phyloP scores from a whole-genome alignment of 2,888 invertebrate species.

The Crematogaster levior region DNA sequence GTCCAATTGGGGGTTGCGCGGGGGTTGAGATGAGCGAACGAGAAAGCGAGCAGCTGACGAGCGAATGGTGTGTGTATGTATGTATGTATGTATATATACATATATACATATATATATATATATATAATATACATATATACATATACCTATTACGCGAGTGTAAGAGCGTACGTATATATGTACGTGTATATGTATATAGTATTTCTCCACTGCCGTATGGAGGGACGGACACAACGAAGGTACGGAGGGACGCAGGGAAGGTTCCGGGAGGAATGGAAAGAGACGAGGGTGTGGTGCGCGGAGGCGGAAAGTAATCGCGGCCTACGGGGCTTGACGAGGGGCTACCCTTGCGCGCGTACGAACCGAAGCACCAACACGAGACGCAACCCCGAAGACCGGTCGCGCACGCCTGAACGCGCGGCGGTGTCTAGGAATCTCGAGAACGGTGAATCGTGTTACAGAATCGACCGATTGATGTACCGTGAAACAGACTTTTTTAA shows the following conservation, averaged over 20 bases:
- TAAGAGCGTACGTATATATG: constrained; percentile 64
- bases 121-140: background rate
- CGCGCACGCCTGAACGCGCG: constrained; percentile 41
- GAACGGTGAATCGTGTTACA: constrained; percentile 47
- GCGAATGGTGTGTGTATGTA: constrained; percentile 64
- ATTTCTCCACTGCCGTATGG: constrained; percentile 61
- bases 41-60: constrained; percentile 85
- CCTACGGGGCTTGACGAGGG: constrained; percentile 70
- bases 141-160: constrained; percentile 35
- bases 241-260: constrained; percentile 79
- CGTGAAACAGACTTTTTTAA: constrained; percentile 46
- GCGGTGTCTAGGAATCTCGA: constrained; percentile 57
- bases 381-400: constrained; percentile 45
- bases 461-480: constrained; percentile 60
- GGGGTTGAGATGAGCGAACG: constrained; percentile 77
- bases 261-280: constrained; percentile 80
- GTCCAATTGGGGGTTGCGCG: constrained; percentile 63
- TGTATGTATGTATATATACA: background rate
- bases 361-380: constrained; percentile 52
- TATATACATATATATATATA: constrained; percentile 9
- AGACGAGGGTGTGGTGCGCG: constrained; percentile 87
- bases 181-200: too few relatives aligned
- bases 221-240: constrained; percentile 70
- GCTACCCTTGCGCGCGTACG: constrained; percentile 60
- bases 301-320: constrained; percentile 88